These are phyloP conservation scores for Ormia ochracea DNA, from an alignment of 2,888 invertebrate genomes.

Conservation along the genomic window DNA sequence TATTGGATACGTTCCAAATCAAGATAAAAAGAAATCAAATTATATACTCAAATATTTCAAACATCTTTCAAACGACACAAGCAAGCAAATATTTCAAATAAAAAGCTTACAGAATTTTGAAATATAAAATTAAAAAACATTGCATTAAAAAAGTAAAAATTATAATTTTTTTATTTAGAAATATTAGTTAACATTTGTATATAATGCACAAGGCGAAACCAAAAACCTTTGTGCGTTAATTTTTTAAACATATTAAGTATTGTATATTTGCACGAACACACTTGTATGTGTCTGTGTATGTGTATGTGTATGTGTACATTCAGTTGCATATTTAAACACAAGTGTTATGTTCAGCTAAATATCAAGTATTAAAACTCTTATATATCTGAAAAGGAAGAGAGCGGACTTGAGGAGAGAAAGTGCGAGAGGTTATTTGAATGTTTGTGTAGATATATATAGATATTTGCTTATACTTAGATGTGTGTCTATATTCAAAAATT, in stretches of 20 bases:
- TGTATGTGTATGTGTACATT: background rate
- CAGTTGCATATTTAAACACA: background rate
- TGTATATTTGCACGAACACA: too few relatives aligned
- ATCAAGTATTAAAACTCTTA: too few relatives aligned
- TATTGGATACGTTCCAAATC: slow-evolving; percentile 27
- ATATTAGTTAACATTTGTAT: too few relatives aligned
- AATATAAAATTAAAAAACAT: too few relatives aligned
- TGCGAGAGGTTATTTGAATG: background rate
- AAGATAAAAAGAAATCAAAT: background rate
- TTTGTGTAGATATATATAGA: background rate
- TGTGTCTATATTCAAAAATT: slow-evolving; percentile 54
- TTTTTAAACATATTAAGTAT: background rate
- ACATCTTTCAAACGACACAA: background rate
- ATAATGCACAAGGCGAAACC: background rate
- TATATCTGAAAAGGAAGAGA: background rate
- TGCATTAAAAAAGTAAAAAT: too few relatives aligned
- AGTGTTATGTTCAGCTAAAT: too few relatives aligned
- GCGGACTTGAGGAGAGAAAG: slow-evolving; percentile 12
- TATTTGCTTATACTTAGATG: slow-evolving; percentile 27
- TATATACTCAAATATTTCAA: background rate
- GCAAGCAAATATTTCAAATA: background rate
- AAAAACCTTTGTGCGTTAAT: slow-evolving; percentile 14
- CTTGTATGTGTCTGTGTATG: background rate
- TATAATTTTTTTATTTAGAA: too few relatives aligned
- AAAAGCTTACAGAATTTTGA: background rate